Evolutionary conservation across 2,888 invertebrate genomes (phyloP).

Genomic region (Kuschelorhynchus macadamiae): DNA sequence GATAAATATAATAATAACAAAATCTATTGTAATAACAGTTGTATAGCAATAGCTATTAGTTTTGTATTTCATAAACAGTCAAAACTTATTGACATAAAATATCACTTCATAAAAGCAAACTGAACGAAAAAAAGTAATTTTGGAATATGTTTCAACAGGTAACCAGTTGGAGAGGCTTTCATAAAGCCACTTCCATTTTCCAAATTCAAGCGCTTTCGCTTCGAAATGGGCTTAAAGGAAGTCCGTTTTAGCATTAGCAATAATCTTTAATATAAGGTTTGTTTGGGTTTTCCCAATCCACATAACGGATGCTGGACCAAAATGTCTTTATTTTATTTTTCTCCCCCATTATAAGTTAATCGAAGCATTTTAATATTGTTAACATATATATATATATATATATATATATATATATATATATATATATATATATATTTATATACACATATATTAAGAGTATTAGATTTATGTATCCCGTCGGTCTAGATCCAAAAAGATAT

Average conservation of each 20-base stretch:
- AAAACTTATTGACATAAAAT: conserved; percentile 58
- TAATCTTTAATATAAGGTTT: too few relatives aligned
- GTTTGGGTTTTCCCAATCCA: conserved; percentile 6
- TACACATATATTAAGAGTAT: too few relatives aligned
- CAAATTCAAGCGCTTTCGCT: too few relatives aligned
- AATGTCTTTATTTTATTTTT: neutral
- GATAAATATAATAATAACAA: conserved; percentile 4
- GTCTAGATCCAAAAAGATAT: too few relatives aligned
- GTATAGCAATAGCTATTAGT: conserved; percentile 60
- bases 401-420: too few relatives aligned
- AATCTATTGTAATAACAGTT: conserved; percentile 56
- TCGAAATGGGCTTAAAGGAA: too few relatives aligned
- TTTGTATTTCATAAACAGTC: conserved; percentile 55
- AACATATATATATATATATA: too few relatives aligned
- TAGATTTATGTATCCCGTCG: too few relatives aligned
- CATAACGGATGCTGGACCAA: conserved; percentile 4
- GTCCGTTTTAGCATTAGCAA: too few relatives aligned
- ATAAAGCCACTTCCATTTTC: conserved; percentile 4
- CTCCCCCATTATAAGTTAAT: neutral
- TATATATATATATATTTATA: too few relatives aligned
- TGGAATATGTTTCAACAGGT: conserved; percentile 31
- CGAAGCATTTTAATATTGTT: too few relatives aligned
- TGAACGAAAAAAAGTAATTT: conserved; percentile 55
- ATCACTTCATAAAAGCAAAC: conserved; percentile 45
- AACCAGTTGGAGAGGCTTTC: conserved; percentile 7